Evolutionary conservation across 2,797 vertebrate species (phyloP).

Genomic region (Artibeus jamaicensis): DNA sequence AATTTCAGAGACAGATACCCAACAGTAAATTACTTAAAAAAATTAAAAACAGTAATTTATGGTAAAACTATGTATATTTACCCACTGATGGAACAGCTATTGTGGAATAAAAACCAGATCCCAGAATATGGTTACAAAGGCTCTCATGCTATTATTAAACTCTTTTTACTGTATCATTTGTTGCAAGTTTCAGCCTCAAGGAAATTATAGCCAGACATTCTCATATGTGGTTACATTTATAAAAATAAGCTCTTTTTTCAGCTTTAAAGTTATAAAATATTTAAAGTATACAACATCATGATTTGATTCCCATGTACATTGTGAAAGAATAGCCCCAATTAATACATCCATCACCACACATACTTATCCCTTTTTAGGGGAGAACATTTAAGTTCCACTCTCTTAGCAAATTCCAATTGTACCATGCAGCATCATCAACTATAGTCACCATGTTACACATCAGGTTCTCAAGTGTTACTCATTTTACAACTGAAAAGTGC

Average conservation of each 20-base stretch:
- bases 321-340: not conserved
- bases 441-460: not conserved
- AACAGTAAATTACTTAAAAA: not conserved
- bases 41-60: constrained; percentile 20
- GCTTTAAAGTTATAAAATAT: not conserved
- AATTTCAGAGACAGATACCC: not conserved
- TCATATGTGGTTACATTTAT: not conserved
- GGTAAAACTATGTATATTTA: not conserved
- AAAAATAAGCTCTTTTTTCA: not conserved
- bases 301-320: not conserved
- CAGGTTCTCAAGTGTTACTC: not conserved
- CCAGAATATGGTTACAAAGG: not conserved
- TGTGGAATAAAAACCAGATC: not conserved
- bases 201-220: constrained; percentile 7
- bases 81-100: not conserved
- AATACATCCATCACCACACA: not conserved
- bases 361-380: not conserved
- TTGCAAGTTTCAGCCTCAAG: not conserved
- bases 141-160: not conserved
- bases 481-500: not conserved
- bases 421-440: not conserved
- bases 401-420: not conserved
- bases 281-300: not conserved
- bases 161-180: not conserved
- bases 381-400: not conserved